phyloP scores from a whole-genome alignment of 2,888 invertebrate genomes.

The Cartodere bifasciata region DNA sequence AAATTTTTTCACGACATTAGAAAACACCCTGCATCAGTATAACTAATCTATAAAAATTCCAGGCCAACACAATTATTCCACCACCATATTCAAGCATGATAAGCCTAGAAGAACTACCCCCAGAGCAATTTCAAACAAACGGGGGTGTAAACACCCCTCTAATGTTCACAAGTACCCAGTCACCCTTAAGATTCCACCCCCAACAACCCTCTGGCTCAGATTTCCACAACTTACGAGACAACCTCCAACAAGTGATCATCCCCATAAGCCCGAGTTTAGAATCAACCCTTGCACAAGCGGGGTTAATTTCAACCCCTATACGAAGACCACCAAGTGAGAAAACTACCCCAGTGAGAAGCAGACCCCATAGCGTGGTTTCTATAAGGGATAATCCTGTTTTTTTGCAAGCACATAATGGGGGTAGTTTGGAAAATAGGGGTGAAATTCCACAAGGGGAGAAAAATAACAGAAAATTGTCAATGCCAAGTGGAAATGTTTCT shows the following conservation, averaged over 20 bases:
- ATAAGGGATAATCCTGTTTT: slow-evolving; percentile 27
- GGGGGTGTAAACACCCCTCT: slow-evolving; percentile 11
- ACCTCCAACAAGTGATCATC: slow-evolving; percentile 16
- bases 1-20: too few species aligned
- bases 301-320: slow-evolving; percentile 22
- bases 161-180: slow-evolving; percentile 2
- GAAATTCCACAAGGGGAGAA: too few species aligned
- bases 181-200: slow-evolving; percentile 16
- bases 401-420: too few species aligned
- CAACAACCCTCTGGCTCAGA: slow-evolving; percentile 17
- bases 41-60: slow-evolving; percentile 20
- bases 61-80: slow-evolving; percentile 71
- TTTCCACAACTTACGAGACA: slow-evolving; percentile 20
- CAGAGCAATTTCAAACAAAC: slow-evolving; percentile 31
- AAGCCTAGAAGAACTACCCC: slow-evolving; percentile 52
- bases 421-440: too few species aligned
- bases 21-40: too few species aligned
- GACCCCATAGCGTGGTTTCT: slow-evolving; percentile 20
- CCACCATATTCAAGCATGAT: slow-evolving; percentile 73
- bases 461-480: too few species aligned
- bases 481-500: too few species aligned
- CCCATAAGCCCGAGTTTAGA: slow-evolving; percentile 27
- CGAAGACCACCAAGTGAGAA: slow-evolving; percentile 14
- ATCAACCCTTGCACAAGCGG: slow-evolving; percentile 19
- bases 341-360: slow-evolving; percentile 15